A percentile compares a stretch with the other conserved stretches of the same genome.
Conservation (phyloP, 2,797 vertebrate genomes). For the Hirundo rustica region DNA sequence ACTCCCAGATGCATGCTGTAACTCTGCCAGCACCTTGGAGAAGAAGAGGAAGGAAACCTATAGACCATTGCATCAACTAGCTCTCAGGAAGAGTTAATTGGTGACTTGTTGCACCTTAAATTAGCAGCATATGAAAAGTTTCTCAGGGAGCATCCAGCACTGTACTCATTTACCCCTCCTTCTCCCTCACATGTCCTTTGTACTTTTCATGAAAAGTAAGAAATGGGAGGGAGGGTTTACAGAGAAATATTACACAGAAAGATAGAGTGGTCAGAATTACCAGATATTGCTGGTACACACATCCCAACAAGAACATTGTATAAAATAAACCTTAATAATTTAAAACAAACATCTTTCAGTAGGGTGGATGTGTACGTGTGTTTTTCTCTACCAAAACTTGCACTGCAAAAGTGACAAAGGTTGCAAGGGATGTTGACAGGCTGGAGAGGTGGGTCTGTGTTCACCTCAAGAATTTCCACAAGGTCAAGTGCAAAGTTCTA, state of each 20-base stretch:
- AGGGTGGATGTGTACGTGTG: rapidly evolving
- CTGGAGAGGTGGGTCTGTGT: not conserved
- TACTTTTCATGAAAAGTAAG: not conserved
- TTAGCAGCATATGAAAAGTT: not conserved
- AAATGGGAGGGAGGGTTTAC: not conserved
- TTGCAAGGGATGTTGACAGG: not conserved
- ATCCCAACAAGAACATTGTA: not conserved
- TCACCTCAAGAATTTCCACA: not conserved
- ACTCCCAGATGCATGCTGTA: not conserved
- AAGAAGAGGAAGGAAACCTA: not conserved
- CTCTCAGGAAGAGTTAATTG: not conserved
- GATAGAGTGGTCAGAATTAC: not conserved
- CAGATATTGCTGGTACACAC: not conserved
- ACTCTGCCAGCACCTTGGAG: not conserved
- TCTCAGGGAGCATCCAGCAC: not conserved
- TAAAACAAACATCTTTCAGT: not conserved
- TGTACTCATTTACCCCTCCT: not conserved
- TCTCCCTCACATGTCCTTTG: rapidly evolving
- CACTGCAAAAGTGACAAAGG: not conserved
- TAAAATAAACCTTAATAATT: not conserved
- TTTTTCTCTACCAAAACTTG: not conserved
- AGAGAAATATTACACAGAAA: not conserved
- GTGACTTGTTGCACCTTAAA: not conserved
- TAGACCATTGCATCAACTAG: not conserved
- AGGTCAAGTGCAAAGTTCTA: not conserved